A percentile compares a stretch with the other conserved stretches of the same genome.
phyloP scores from a whole-genome alignment of 2,797 vertebrate genomes.

The Acanthiza pusilla region DNA sequence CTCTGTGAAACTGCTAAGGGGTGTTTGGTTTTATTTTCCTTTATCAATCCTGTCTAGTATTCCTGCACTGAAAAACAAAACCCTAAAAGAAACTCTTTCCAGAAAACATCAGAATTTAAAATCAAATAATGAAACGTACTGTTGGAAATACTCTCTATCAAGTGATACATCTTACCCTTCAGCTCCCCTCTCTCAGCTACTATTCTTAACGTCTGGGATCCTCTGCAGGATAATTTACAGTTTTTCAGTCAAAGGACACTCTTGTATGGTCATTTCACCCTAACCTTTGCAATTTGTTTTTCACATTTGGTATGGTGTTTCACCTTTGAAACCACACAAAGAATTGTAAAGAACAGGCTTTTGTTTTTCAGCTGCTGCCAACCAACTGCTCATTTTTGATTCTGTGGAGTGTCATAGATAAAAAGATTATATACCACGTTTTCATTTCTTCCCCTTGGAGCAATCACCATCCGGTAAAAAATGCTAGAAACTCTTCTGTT shows the following conservation, averaged over 20 bases:
- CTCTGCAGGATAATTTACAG: neutral
- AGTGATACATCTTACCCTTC: neutral
- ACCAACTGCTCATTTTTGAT: slow-evolving; percentile 6
- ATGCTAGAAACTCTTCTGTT: neutral
- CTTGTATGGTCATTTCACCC: neutral
- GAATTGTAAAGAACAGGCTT: neutral
- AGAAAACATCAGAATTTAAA: neutral
- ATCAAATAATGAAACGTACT: neutral
- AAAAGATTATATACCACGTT: neutral
- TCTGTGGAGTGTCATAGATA: neutral
- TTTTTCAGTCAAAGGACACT: neutral
- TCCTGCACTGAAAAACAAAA: neutral
- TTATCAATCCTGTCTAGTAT: neutral
- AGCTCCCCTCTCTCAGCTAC: neutral
- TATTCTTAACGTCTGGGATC: neutral
- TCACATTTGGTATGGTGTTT: neutral
- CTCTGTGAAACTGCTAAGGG: neutral
- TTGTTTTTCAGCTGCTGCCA: neutral
- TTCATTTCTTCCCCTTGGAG: neutral
- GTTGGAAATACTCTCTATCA: neutral
- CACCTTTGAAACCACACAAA: slow-evolving; percentile 21
- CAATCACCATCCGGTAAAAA: neutral
- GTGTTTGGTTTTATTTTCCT: neutral
- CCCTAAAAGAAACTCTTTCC: neutral
- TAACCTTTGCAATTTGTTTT: neutral